Conservation (phyloP, 2,888 invertebrate genomes). For the Volucella zonaria region DNA sequence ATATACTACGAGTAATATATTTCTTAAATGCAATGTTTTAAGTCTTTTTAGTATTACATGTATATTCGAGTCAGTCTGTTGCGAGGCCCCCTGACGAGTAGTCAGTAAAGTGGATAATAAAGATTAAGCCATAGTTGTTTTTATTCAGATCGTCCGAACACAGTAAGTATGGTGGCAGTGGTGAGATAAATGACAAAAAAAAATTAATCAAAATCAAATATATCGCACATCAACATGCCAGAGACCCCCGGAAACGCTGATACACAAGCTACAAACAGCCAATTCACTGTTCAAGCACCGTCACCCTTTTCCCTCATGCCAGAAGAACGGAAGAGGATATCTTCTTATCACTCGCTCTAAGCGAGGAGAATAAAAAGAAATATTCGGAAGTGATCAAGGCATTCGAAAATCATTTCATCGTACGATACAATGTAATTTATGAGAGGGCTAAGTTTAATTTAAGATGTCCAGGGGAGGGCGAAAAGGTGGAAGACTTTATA, state of each 20-base stretch:
- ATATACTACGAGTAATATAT: too few species aligned
- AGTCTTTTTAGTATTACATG: neutral
- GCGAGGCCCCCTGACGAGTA: neutral
- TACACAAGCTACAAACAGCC: conserved; percentile 1
- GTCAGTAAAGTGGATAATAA: neutral
- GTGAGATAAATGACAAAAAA: neutral
- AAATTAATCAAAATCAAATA: neutral
- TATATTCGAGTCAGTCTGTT: neutral
- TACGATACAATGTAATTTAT: conserved; percentile 32
- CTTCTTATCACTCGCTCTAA: conserved; percentile 19
- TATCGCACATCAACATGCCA: neutral
- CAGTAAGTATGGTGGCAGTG: conserved; percentile 13
- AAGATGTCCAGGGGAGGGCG: conserved; percentile 18
- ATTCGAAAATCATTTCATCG: conserved; percentile 36
- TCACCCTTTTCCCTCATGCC: conserved; percentile 14
- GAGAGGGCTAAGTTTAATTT: conserved; percentile 35
- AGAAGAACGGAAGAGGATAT: conserved; percentile 19
- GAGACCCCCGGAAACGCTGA: neutral
- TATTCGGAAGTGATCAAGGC: conserved; percentile 17
- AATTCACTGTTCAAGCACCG: conserved; percentile 26
- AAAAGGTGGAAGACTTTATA: conserved; percentile 36
- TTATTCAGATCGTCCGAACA: conserved; percentile 6
- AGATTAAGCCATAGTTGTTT: neutral
- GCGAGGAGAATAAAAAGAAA: conserved; percentile 24
- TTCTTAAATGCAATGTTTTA: too few species aligned